phyloP scores from a whole-genome alignment of 2,797 vertebrate species.

The Peromyscus aztecus region DNA sequence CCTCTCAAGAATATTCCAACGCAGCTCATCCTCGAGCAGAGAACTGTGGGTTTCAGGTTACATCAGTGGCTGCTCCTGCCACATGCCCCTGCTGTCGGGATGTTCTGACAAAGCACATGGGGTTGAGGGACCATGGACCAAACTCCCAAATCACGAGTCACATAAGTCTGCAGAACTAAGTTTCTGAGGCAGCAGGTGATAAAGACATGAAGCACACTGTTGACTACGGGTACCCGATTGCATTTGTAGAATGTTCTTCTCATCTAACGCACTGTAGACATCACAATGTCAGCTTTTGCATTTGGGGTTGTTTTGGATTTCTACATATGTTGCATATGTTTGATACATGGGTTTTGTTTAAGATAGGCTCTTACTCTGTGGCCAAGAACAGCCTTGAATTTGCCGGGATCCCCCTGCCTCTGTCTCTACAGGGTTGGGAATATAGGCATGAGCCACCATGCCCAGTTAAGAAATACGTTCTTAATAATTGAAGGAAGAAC shows the following conservation, averaged over 20 bases:
- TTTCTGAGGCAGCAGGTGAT: not conserved
- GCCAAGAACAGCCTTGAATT: not conserved
- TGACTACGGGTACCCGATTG: not conserved
- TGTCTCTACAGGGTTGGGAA: not conserved
- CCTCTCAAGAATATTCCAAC: not conserved
- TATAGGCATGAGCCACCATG: not conserved
- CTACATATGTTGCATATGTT: not conserved
- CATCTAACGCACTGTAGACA: not conserved
- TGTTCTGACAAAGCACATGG: not conserved
- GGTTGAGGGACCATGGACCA: not conserved
- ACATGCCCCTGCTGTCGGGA: not conserved
- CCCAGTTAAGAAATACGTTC: not conserved
- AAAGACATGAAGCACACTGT: not conserved
- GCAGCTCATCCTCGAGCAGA: slow-evolving; percentile 8
- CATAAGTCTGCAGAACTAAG: not conserved
- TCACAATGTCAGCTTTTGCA: not conserved
- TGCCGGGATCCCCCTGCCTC: not conserved
- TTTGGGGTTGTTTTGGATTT: slow-evolving; percentile 8
- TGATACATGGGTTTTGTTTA: not conserved
- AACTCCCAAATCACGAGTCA: not conserved
- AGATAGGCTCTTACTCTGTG: not conserved
- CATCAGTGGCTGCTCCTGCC: not conserved
- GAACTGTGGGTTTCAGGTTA: not conserved
- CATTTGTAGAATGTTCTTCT: not conserved
- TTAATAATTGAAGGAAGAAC: slow-evolving; percentile 34